Percentiles rank a stretch among this genome's conserved stretches.
Conservation (phyloP, 2,113 vertebrate genomes). For the Microcebus griseorufus region DNA sequence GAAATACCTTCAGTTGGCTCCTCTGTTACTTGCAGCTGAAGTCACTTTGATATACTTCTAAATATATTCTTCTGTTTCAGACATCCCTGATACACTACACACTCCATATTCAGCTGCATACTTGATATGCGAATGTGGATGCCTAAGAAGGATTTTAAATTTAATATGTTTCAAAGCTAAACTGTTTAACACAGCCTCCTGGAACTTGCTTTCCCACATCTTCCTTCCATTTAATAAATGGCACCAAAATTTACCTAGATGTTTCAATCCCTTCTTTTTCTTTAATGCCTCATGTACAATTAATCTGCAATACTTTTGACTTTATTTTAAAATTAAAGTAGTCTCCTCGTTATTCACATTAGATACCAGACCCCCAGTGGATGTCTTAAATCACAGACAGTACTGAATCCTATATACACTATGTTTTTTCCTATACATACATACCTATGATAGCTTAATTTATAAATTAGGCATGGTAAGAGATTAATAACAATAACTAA, state of each 20-base stretch:
- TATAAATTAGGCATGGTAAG: not conserved
- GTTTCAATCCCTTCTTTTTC: not conserved
- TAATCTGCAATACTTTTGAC: not conserved
- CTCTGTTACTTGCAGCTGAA: not conserved
- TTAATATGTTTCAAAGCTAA: not conserved
- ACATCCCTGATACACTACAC: not conserved
- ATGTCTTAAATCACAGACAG: not conserved
- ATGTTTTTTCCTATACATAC: not conserved
- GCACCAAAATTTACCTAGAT: not conserved
- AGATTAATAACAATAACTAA: not conserved
- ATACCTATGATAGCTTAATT: not conserved
- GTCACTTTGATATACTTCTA: not conserved
- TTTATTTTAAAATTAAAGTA: not conserved
- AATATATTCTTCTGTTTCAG: not conserved
- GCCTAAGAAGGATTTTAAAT: not conserved
- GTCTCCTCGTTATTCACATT: not conserved
- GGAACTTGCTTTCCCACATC: not conserved
- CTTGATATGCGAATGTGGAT: not conserved
- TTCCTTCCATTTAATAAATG: not conserved
- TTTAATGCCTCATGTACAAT: not conserved
- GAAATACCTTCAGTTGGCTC: not conserved
- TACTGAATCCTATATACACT: not conserved
- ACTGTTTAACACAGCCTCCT: not conserved
- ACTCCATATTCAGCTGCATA: not conserved
- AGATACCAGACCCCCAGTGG: not conserved